These are phyloP conservation scores for Cuculus canorus DNA, from an alignment of 2,797 vertebrate genomes.

Conservation along the genomic window DNA sequence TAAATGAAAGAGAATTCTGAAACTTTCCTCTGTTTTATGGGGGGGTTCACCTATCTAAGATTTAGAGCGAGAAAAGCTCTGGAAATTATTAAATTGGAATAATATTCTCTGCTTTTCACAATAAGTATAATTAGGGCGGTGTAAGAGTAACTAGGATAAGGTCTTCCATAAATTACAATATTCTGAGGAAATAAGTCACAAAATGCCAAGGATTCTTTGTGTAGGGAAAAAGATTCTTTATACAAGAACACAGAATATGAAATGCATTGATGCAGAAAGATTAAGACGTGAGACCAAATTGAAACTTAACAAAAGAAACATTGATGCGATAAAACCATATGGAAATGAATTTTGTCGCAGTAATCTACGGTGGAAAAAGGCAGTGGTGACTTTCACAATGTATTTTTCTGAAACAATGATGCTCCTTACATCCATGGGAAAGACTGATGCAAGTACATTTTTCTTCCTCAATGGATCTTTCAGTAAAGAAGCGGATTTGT, in stretches of 20 bases:
- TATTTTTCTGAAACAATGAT: background rate
- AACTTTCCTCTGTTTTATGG: background rate
- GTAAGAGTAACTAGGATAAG: background rate
- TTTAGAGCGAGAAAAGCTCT: background rate
- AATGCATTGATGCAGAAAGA: background rate
- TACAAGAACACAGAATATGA: background rate
- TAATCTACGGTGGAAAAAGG: background rate
- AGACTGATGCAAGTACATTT: background rate
- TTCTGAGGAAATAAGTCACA: background rate
- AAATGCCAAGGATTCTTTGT: background rate
- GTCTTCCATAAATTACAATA: background rate
- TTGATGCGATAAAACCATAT: background rate
- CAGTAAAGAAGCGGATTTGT: background rate
- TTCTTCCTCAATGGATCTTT: background rate
- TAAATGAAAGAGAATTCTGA: conserved; percentile 35
- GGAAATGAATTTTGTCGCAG: background rate
- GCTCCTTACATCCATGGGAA: background rate
- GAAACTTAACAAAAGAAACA: conserved; percentile 3
- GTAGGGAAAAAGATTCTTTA: background rate
- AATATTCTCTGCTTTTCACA: background rate
- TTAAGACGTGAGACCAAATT: background rate
- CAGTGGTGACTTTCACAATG: background rate
- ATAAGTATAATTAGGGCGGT: background rate
- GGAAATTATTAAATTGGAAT: conserved; percentile 1
- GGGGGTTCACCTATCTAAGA: background rate